A percentile compares a stretch with the other conserved stretches of the same genome.
These are phyloP conservation scores for Enteromius anoplus DNA, from an alignment of 2,797 vertebrate genomes.

Conservation along the genomic window DNA sequence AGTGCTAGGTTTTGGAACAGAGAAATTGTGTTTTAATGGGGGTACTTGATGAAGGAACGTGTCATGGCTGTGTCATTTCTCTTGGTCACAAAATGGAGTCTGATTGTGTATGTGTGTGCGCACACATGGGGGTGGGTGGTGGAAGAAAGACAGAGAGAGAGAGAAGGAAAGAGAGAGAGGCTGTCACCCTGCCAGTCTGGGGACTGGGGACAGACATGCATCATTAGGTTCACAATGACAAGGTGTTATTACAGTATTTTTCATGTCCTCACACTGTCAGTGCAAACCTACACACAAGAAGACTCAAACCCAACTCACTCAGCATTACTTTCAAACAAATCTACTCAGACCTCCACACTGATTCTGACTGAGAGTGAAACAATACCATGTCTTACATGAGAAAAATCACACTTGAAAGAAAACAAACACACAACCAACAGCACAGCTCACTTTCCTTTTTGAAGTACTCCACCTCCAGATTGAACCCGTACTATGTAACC, in stretches of 20 bases:
- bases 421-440: constrained; percentile 43
- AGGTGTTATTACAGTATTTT: constrained; percentile 74
- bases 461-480: constrained; percentile 71
- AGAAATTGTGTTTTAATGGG: background rate
- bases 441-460: constrained; percentile 63
- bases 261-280: constrained; percentile 52
- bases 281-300: constrained; percentile 50
- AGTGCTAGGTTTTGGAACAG: background rate
- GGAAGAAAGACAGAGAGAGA: constrained; percentile 27
- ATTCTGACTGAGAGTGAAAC: constrained; percentile 9
- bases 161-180: constrained; percentile 17
- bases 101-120: constrained; percentile 36
- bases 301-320: constrained; percentile 32
- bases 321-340: constrained; percentile 41
- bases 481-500: background rate
- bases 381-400: background rate
- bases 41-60: background rate
- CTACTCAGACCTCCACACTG: constrained; percentile 27
- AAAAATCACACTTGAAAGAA: constrained; percentile 38
- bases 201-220: constrained; percentile 70
- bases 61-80: constrained; percentile 28
- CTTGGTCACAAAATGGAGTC: constrained; percentile 39
- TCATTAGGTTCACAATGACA: constrained; percentile 81
- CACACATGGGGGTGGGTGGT: constrained; percentile 24
- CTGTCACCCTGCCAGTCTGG: constrained; percentile 70